Base-by-base conservation (phyloP, 2,113 vertebrate species). In the Protomyctophum bolini region DNA sequence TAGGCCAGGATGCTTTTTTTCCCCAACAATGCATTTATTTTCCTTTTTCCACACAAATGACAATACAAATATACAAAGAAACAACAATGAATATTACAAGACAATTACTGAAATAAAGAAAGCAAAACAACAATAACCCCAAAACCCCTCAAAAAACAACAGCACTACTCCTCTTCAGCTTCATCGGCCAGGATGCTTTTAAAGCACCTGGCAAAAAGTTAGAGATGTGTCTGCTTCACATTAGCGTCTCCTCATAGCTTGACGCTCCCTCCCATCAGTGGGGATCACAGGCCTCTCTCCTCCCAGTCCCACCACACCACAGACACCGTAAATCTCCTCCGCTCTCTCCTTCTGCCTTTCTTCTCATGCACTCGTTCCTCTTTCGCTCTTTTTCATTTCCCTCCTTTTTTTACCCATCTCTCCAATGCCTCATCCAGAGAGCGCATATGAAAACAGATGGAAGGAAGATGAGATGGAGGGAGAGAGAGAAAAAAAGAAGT, bases 291-390 rank as follows among this genome's bases (percentile, higher is more conserved):
- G 54, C 70, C 28, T 45, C 56, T 72, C 51, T 63, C 10, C 59
- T 68, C 63, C 15, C 54, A 50, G 60, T 55, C 75, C 72, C 21
- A 57, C 54, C 56, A 60, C 6, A 61, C 67, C 56, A 48, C 58
- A 76, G 63, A 72, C 61, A 60, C 63, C 51, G 11, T 71, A 66
- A 80, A 76, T 76, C 61, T 77, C 11, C 66, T 65, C 5, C 28
- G 61, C 72, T 73, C 7, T 48, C 61, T 76, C 58, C 68, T 67
- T 75, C 58, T 59, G 47, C 57, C 54, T 73, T 66, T 71, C 29
- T 14, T 11, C 10, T 41, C 49, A 41, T 48, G 48, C 29, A 41
- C 28, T 52, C 21, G n/a, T 10, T 45, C 54, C 33, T 10, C 5
- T 54, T 69, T 3, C 21, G 11, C 48, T 11, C 10, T 41, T 21